Evolutionary conservation across 2,113 vertebrate species (phyloP).

Genomic region (Spea multiplicata): DNA sequence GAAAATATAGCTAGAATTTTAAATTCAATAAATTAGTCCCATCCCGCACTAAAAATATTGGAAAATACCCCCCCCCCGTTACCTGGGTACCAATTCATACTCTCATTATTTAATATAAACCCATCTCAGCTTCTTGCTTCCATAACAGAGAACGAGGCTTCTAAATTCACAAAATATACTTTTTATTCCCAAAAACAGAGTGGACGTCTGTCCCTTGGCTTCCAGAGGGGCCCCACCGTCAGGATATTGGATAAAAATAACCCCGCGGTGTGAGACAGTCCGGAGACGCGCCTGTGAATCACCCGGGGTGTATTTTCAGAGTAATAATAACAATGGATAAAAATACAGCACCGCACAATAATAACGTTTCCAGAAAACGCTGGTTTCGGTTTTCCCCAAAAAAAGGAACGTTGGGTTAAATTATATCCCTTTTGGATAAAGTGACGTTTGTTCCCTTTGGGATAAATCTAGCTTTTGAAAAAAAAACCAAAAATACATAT

Average conservation of each 20-base stretch:
- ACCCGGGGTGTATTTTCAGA: conserved; percentile 23
- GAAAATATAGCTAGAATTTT: no score
- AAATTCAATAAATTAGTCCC: no score
- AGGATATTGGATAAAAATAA: conserved; percentile 24
- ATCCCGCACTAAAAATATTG: no score
- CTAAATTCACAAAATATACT: background rate
- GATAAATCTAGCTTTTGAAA: background rate
- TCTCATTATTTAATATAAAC: no score
- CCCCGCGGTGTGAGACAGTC: background rate
- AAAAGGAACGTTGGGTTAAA: no score
- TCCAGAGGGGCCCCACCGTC: conserved; percentile 20
- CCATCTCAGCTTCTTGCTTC: no score
- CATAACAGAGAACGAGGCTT: no score
- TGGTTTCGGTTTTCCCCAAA: conserved; percentile 10
- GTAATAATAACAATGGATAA: conserved; percentile 35
- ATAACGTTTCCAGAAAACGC: background rate
- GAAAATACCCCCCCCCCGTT: no score
- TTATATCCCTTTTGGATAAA: no score
- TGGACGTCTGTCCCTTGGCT: conserved; percentile 2
- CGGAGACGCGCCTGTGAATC: conserved; percentile 19
- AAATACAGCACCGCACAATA: conserved; percentile 13
- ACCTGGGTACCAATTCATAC: no score
- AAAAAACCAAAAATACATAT: no score
- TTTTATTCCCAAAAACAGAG: background rate
- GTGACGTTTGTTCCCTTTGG: background rate